Base-by-base conservation (phyloP, 2,797 vertebrate species). In the Hippopotamyrus pictus region DNA sequence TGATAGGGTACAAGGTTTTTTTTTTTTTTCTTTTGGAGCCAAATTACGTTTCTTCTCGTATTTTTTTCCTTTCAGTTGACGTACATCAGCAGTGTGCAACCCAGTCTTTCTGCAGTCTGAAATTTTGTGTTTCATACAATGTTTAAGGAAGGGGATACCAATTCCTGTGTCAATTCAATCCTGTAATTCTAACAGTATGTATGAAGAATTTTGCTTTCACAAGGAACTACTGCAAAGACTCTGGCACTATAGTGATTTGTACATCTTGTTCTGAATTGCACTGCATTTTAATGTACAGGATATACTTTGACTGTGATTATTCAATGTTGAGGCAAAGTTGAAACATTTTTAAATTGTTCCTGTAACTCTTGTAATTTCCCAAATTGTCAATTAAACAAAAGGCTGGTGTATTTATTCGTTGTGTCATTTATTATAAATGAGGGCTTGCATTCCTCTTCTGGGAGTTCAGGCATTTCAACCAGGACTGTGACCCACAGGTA, bases 371-470 rank as follows among this genome's bases (percentile, higher is more conserved):
- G 53, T 86, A 48, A 57, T 91, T 92, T 89, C 91, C 90, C 89
- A 92, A 90, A 90, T 88, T 93, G 91, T 95, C 94, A 95, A 96
- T 96, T 94, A 95, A 95, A 95, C 87, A 93, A 92, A 76, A 92
- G 88, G 65, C 89, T 91, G 92, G 91, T 92, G 82, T 91, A 92
- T 91, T 92, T 92, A 57, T 89, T 57, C 0, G 88, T 73, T 84
- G 87, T 5, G 19, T 82, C 84, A n/a, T 59, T 87, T 91, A n/a
- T 92, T 91, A 92, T 59, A 87, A 87, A n/a, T n/a, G 51, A 54
- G 51, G 12, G 12, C 9, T 54, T 48, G 82, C n/a, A 86, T 86
- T 53, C 22, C 83, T 86, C 9, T 17, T 79, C 2, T 46, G 76
- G 41, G 19, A 79, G 76, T 79, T 79, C 7, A 46, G 14, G 19